Evolutionary conservation across 2,113 vertebrate genomes (phyloP), one percentile per base, ranked within the genome.

Genomic region (Hassar affinis): DNA sequence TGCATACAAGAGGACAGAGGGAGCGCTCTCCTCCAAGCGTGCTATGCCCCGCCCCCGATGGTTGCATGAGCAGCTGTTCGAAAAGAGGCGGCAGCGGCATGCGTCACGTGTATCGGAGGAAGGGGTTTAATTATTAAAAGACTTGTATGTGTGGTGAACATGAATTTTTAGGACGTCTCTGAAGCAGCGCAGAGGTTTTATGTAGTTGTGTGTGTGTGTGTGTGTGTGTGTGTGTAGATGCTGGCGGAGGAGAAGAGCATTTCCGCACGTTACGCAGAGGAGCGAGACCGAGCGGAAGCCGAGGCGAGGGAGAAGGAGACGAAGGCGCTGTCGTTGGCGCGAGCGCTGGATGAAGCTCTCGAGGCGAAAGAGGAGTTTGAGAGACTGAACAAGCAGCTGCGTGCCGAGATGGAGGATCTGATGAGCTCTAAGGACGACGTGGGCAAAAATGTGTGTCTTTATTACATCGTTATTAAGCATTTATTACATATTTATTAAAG

Each of bases 381-480:
- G 88, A 93, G 97, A 59, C 95, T 97, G 88, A 99, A 98, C 91
- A 99, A 98, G 89, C 98, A 99, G 93, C 94, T 99, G 25, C 94
- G 97, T 1, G 89, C 96, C 1, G 98, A 99, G 82, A 98, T 99
- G 98, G 98, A 99, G 66, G 97, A 99, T 25, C 83, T 99, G 82
- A 98, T 99, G 96, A 99, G 96, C 91, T 99, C 97, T 68, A 99
- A 99, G 91, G 98, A 99, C 7, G 97, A 99, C 0, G 98, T 99
- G 72, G 97, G 98, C 57, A 99, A 99, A 92, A 99, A 96, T 0
- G 98, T 99, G 85, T 94, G 97, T 93, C 12, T 47, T 84, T 54
- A n/a, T 10, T 52, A 33, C 14, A 62, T 1, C 18, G 2, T 45
- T 25, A 71, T 25, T 27, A 15, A 1, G 25, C 3, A 11, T 11